A percentile compares a stretch with the other conserved stretches of the same genome.
phyloP scores from a whole-genome alignment of 1,140 invertebrate species.

The Ylistrum balloti region DNA sequence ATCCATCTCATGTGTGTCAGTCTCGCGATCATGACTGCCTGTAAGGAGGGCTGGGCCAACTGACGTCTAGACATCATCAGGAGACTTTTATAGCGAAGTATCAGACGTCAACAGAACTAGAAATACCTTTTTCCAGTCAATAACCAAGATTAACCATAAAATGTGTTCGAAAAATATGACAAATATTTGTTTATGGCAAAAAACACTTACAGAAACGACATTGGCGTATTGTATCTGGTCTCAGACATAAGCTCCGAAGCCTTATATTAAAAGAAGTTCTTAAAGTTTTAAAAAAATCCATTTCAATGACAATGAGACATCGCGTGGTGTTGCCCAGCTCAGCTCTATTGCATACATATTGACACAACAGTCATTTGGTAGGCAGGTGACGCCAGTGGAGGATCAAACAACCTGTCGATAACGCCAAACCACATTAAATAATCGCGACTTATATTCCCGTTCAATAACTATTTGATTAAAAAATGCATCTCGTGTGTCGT shows the following conservation, averaged over 20 bases:
- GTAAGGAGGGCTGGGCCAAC: neutral
- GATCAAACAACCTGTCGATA: neutral
- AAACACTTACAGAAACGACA: neutral
- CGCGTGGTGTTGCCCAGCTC: neutral
- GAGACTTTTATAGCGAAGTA: neutral
- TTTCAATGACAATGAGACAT: neutral
- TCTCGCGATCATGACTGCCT: conserved; percentile 16
- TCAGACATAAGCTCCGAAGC: neutral
- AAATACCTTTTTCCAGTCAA: neutral
- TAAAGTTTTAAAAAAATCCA: neutral
- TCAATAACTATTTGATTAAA: neutral
- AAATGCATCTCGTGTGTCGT: neutral
- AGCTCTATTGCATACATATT: neutral
- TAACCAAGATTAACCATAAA: neutral
- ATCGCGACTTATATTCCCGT: neutral
- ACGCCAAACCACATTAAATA: too few species aligned
- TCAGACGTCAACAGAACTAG: neutral
- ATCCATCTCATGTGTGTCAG: conserved; percentile 13
- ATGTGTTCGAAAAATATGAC: neutral
- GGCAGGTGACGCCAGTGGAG: neutral
- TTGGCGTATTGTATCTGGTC: neutral
- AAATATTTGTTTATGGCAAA: neutral
- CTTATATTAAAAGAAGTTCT: neutral
- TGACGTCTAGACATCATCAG: conserved; percentile 17
- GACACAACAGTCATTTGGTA: neutral